Conservation (phyloP, 1,140 invertebrate genomes). For the Spodoptera frugiperda region DNA sequence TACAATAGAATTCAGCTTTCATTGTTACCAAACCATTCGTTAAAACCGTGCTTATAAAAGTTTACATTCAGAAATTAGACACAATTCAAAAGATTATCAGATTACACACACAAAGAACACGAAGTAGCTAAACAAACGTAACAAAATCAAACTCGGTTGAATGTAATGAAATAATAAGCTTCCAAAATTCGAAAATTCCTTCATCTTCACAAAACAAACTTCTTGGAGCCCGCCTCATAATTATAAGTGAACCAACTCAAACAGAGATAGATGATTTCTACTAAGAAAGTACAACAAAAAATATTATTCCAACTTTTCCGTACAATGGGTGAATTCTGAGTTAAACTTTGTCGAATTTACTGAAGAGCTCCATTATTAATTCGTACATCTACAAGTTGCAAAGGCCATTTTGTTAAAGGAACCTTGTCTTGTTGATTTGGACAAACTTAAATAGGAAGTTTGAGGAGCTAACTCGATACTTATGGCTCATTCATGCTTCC, state of each 20-base stretch:
- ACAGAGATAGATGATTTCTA: constrained; percentile 34
- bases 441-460: constrained; percentile 34
- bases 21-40: neutral
- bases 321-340: constrained; percentile 23
- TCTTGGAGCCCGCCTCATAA: constrained; percentile 7
- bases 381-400: constrained; percentile 35
- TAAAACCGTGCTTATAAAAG: neutral
- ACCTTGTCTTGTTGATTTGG: constrained; percentile 34
- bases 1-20: neutral
- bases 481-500: neutral
- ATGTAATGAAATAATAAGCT: constrained; percentile 12
- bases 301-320: constrained; percentile 9
- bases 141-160: neutral
- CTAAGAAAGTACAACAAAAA: constrained; percentile 22
- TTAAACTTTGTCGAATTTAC: constrained; percentile 19
- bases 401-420: constrained; percentile 29
- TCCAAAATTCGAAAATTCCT: neutral
- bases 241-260: constrained; percentile 31
- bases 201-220: constrained; percentile 3
- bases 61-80: no score
- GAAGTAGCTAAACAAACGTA: neutral
- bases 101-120: neutral
- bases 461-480: constrained; percentile 21
- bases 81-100: neutral
- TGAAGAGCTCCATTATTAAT: constrained; percentile 12